A percentile compares a stretch with the other conserved stretches of the same genome.
Conservation (phyloP, 2,888 invertebrate species). For the Fragum whitleyi region DNA sequence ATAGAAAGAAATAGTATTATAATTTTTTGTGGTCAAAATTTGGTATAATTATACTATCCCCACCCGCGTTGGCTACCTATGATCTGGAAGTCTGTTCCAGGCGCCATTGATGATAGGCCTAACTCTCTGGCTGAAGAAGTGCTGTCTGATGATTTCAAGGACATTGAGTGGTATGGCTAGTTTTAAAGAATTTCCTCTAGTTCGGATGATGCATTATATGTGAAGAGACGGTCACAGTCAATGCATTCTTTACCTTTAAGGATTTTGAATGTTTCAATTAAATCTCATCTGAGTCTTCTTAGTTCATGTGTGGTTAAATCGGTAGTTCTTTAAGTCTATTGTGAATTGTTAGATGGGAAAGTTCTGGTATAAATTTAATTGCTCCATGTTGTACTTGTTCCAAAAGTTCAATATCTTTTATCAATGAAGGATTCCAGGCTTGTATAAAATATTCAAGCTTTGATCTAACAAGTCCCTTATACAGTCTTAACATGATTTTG, state of each 20-base stretch:
- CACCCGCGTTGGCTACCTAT: too few relatives aligned
- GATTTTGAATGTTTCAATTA: conserved; percentile 31
- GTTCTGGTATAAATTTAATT: conserved; percentile 30
- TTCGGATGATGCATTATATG: background rate
- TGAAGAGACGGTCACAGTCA: background rate
- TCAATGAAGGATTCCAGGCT: conserved; percentile 21
- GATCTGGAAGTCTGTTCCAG: too few relatives aligned
- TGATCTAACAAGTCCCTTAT: conserved; percentile 8
- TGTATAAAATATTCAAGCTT: conserved; percentile 13
- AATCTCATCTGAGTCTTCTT: conserved; percentile 12
- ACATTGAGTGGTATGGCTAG: conserved; percentile 6
- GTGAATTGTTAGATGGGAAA: conserved; percentile 8
- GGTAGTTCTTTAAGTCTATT: conserved; percentile 19
- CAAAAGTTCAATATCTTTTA: conserved; percentile 17
- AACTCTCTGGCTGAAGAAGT: background rate
- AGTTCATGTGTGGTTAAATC: conserved; percentile 18
- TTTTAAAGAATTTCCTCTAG: conserved; percentile 29
- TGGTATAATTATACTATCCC: too few relatives aligned
- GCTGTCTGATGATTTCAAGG: background rate
- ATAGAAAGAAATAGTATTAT: too few relatives aligned
- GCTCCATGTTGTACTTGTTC: conserved; percentile 27
- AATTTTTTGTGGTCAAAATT: too few relatives aligned
- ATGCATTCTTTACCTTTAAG: conserved; percentile 23
- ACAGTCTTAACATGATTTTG: conserved; percentile 14
- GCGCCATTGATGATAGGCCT: too few relatives aligned